Conservation (phyloP, 2,797 vertebrate species). For the Scarus forsteni region DNA sequence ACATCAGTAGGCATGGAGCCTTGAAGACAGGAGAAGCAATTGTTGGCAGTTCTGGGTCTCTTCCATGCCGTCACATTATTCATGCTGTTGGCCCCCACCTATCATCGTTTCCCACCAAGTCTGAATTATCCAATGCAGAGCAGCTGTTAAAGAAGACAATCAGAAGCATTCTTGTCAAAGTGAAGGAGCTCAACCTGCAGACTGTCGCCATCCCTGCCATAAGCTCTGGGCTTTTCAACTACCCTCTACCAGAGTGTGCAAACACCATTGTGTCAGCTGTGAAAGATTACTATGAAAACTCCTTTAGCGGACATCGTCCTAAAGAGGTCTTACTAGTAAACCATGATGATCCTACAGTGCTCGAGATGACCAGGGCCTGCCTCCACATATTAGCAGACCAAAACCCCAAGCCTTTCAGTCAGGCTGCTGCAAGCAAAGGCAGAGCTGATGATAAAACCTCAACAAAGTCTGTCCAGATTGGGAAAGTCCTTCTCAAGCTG, state of each 20-base stretch:
- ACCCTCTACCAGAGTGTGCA: slow-evolving; percentile 85
- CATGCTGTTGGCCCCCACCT: slow-evolving; percentile 90
- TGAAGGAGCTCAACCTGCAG: accelerated
- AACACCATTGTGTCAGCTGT: slow-evolving; percentile 81
- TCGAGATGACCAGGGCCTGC: slow-evolving; percentile 84
- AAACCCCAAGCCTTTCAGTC: neutral
- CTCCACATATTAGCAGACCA: neutral
- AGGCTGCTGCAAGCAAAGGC: neutral
- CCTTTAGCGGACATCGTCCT: slow-evolving; percentile 8
- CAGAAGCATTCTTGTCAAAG: slow-evolving; percentile 57
- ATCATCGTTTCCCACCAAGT: accelerated
- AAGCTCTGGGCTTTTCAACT: slow-evolving; percentile 91
- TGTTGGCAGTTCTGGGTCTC: slow-evolving; percentile 66
- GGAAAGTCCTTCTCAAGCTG: slow-evolving; percentile 67
- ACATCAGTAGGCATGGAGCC: accelerated
- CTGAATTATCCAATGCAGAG: accelerated
- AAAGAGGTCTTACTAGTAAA: slow-evolving; percentile 83
- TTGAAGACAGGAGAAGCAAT: slow-evolving; percentile 70
- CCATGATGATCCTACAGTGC: slow-evolving; percentile 82
- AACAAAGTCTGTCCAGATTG: neutral
- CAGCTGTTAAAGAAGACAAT: slow-evolving; percentile 54
- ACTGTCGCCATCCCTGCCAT: slow-evolving; percentile 93
- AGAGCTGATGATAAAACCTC: neutral
- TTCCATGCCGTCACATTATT: slow-evolving; percentile 85
- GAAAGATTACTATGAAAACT: accelerated